Evolutionary conservation across 2,888 invertebrate genomes (phyloP), one percentile per base, ranked within the genome.

Genomic region (Tinea pellionella): DNA sequence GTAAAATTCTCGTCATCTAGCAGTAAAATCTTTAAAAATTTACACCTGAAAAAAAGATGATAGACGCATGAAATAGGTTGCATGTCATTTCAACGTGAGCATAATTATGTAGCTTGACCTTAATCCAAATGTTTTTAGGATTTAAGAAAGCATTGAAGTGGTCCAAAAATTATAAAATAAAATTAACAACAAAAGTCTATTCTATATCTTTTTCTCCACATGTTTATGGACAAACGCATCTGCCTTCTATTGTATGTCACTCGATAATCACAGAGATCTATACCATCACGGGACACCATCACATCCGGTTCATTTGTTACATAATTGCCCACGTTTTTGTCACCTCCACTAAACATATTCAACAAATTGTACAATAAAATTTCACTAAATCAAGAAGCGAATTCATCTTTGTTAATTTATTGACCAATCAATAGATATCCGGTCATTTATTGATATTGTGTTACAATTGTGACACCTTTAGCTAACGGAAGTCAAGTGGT

Each of bases 181-280:
- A n/a, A n/a, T n/a, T n/a, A n/a, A n/a, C n/a, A n/a, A n/a, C n/a
- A n/a, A n/a, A n/a, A 24, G 24, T 24, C 24, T 24, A 37, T 74
- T 78, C 73, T 53, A 70, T 18, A 2, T 30, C 56, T 63, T 62
- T 62, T 64, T 24, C 32, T 74, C 70, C 85, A 82, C 70, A 77
- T 82, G 84, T 84, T 84, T 84, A 84, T 86, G 78, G 82, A 76
- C 80, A 84, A 78, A 69, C 69, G 77, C 86, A 80, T 74, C 77
- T 78, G 71, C 71, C 69, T 77, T 79, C 80, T 74, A 78, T 75
- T 57, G 57, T 19, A 71, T 68, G 74, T 75, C 69, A 72, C 68
- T 68, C 69, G 63, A 67, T 70, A 16, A 32, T 57, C 57, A 57
- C 16, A 16, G 7, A 57, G 57, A 57, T 72, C 71, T 70, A 77